Evolutionary conservation across 2,888 invertebrate genomes (phyloP).

Genomic region (Oxyteleia sp.): DNA sequence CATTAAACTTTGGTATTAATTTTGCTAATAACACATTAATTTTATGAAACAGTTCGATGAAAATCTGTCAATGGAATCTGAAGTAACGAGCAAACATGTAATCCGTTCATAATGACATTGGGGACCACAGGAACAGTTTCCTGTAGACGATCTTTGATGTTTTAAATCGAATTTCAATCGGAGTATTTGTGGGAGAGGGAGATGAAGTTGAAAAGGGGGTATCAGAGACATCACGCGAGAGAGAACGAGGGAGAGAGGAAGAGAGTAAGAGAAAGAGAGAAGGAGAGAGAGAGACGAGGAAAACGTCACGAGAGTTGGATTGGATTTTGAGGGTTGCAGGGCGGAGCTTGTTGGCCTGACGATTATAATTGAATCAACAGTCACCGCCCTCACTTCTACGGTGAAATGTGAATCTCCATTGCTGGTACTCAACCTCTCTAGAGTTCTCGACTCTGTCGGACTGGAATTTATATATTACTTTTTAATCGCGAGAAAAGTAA

Average conservation of each 20-base stretch:
- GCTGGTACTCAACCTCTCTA: constrained; percentile 68
- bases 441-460: constrained; percentile 28
- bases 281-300: constrained; percentile 64
- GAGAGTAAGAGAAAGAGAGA: constrained; percentile 51
- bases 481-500: constrained; percentile 62
- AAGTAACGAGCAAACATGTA: constrained; percentile 68
- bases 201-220: constrained; percentile 66
- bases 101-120: constrained; percentile 68
- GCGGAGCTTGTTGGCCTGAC: constrained; percentile 83
- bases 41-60: constrained; percentile 41
- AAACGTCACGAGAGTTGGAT: constrained; percentile 80
- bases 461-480: constrained; percentile 52
- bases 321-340: constrained; percentile 83
- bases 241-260: constrained; percentile 51
- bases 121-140: constrained; percentile 70
- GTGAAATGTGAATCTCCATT: constrained; percentile 77
- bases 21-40: constrained; percentile 40
- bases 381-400: constrained; percentile 84
- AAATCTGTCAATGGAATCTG: constrained; percentile 60
- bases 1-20: constrained; percentile 24
- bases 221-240: constrained; percentile 60
- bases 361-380: constrained; percentile 87
- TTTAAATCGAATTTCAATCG: constrained; percentile 76
- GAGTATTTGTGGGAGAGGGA: constrained; percentile 65
- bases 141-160: constrained; percentile 73